These are phyloP conservation scores for Sardina pilchardus DNA, from an alignment of 2,113 vertebrate species.

Conservation along the genomic window DNA sequence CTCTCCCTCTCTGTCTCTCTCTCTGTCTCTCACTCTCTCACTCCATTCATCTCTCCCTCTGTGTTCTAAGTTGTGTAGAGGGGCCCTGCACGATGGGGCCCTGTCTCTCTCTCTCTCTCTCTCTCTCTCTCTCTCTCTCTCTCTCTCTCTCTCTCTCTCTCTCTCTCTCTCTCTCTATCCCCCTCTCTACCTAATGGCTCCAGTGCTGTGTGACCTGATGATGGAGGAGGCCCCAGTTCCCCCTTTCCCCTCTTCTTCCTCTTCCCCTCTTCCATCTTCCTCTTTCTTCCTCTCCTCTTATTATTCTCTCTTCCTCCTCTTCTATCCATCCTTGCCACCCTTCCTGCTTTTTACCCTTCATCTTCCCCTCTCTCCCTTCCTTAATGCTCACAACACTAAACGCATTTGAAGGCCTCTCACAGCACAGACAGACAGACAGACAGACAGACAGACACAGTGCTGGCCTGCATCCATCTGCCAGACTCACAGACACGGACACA, in stretches of 20 bases:
- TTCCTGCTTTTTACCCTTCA: not conserved
- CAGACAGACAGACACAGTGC: not conserved
- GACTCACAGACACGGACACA: no score
- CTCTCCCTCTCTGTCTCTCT: not conserved
- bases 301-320: not conserved
- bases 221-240: not conserved
- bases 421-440: not conserved
- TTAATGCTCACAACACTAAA: not conserved
- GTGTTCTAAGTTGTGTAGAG: constrained; percentile 26
- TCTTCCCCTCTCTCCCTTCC: not conserved
- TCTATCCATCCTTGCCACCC: not conserved
- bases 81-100: not conserved
- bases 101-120: not conserved
- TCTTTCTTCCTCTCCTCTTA: not conserved
- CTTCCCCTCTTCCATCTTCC: not conserved
- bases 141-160: not conserved
- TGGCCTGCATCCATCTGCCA: not conserved
- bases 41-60: no score
- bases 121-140: not conserved
- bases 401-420: no score
- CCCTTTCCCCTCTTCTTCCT: not conserved
- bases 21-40: constrained; percentile 29
- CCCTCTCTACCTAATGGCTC: not conserved
- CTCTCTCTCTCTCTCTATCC: no score
- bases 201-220: no score